phyloP scores from a whole-genome alignment of 2,888 invertebrate species.

The Marronus borbonicus region DNA sequence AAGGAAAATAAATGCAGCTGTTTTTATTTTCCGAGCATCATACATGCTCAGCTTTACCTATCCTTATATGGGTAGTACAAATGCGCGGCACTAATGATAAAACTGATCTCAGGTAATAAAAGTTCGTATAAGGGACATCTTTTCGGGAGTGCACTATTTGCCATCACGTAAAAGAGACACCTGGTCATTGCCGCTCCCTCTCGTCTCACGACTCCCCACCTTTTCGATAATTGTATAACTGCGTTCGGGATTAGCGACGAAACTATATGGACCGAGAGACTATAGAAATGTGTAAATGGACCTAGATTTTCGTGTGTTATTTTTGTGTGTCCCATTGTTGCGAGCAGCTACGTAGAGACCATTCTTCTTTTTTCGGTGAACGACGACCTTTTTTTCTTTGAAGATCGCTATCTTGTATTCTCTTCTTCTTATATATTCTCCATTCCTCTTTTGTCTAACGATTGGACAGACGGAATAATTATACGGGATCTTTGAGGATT shows the following conservation, averaged over 20 bases:
- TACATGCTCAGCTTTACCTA: slow-evolving; percentile 10
- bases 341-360: slow-evolving; percentile 34
- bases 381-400: slow-evolving; percentile 40
- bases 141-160: slow-evolving; percentile 48
- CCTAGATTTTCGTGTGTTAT: slow-evolving; percentile 45
- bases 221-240: slow-evolving; percentile 38
- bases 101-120: slow-evolving; percentile 56
- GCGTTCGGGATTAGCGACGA: slow-evolving; percentile 44
- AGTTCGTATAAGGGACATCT: slow-evolving; percentile 50
- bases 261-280: slow-evolving; percentile 28
- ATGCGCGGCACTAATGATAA: slow-evolving; percentile 55
- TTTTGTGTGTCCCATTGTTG: slow-evolving; percentile 46
- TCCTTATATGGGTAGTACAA: slow-evolving; percentile 7
- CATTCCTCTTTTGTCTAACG: slow-evolving; percentile 44
- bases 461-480: slow-evolving; percentile 30
- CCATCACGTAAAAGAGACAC: slow-evolving; percentile 42
- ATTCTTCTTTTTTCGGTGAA: slow-evolving; percentile 35
- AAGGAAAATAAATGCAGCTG: slow-evolving; percentile 52
- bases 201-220: slow-evolving; percentile 23
- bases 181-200: slow-evolving; percentile 49
- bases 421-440: slow-evolving; percentile 24
- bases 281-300: slow-evolving; percentile 50
- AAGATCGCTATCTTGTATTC: slow-evolving; percentile 42
- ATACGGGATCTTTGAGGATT: slow-evolving; percentile 3
- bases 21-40: slow-evolving; percentile 47